phyloP scores from a whole-genome alignment of 2,888 invertebrate species.

The Cistogaster globosa region DNA sequence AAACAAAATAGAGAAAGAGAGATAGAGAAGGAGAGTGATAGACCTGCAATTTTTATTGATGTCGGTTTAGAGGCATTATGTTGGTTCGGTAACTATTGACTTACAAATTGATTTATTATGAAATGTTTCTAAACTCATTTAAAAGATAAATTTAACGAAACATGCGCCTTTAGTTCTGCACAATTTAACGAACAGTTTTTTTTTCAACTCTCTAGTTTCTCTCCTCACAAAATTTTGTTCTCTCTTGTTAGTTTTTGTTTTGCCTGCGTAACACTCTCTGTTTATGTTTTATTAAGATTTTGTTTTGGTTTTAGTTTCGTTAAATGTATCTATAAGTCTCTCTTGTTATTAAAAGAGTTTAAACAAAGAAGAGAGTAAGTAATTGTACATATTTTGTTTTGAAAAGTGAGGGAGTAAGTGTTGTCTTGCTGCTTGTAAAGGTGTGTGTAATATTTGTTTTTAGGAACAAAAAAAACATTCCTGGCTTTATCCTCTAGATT shows the following conservation, averaged over 20 bases:
- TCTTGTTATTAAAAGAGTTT: not conserved
- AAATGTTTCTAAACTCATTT: slow-evolving; percentile 26
- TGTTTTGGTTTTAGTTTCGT: slow-evolving; percentile 50
- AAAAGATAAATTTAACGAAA: slow-evolving; percentile 60
- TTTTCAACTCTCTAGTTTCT: not conserved
- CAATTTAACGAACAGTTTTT: slow-evolving; percentile 32
- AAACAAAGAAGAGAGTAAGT: not conserved
- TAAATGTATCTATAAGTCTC: slow-evolving; percentile 37
- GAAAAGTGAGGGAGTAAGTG: slow-evolving; percentile 41
- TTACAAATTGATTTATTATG: slow-evolving; percentile 42
- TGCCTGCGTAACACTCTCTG: slow-evolving; percentile 25
- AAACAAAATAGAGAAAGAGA: not conserved
- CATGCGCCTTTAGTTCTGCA: slow-evolving; percentile 27
- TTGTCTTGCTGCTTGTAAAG: not conserved
- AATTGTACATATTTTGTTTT: not conserved
- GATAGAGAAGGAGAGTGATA: not conserved
- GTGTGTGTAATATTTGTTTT: slow-evolving; percentile 1
- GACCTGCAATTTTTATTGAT: not conserved
- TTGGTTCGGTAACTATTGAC: not conserved
- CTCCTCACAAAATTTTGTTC: not conserved
- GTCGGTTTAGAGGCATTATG: not conserved
- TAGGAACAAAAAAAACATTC: slow-evolving; percentile 15
- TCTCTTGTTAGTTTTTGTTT: slow-evolving; percentile 5
- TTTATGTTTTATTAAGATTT: slow-evolving; percentile 52
- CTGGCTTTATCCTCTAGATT: slow-evolving; percentile 32